A percentile compares a stretch with the other conserved stretches of the same genome.
Conservation (phyloP, 2,797 vertebrate species). For the Dryobates pubescens region DNA sequence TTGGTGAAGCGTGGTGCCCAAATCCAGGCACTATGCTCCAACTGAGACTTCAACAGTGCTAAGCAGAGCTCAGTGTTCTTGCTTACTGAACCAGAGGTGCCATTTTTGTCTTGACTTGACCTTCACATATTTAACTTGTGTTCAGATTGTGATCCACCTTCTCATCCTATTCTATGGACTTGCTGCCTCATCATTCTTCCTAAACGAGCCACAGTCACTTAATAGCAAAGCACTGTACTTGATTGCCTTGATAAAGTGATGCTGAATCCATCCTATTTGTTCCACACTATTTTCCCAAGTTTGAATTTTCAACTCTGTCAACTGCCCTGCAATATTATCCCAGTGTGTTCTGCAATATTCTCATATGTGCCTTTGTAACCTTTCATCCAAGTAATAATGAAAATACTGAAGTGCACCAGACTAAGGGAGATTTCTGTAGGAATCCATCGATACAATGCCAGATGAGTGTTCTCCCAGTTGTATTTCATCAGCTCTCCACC, state of each 20-base stretch:
- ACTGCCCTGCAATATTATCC: background rate
- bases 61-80: background rate
- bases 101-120: background rate
- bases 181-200: background rate
- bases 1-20: background rate
- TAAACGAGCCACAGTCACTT: background rate
- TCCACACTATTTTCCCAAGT: background rate
- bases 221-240: background rate
- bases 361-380: rapidly evolving
- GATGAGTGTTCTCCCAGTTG: background rate
- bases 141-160: background rate
- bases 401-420: background rate
- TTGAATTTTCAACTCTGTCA: background rate
- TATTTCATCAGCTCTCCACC: background rate
- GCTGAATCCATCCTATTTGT: background rate
- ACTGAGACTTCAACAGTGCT: background rate
- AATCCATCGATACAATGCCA: rapidly evolving
- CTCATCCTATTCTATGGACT: background rate
- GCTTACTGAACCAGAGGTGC: background rate
- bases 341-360: background rate
- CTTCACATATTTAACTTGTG: background rate
- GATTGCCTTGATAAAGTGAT: background rate
- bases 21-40: background rate
- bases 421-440: background rate
- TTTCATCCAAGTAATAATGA: background rate